A percentile compares a stretch with the other conserved stretches of the same genome.
These are phyloP conservation scores for Melikaiella ostensackeni DNA, from an alignment of 2,888 invertebrate genomes.

Conservation along the genomic window DNA sequence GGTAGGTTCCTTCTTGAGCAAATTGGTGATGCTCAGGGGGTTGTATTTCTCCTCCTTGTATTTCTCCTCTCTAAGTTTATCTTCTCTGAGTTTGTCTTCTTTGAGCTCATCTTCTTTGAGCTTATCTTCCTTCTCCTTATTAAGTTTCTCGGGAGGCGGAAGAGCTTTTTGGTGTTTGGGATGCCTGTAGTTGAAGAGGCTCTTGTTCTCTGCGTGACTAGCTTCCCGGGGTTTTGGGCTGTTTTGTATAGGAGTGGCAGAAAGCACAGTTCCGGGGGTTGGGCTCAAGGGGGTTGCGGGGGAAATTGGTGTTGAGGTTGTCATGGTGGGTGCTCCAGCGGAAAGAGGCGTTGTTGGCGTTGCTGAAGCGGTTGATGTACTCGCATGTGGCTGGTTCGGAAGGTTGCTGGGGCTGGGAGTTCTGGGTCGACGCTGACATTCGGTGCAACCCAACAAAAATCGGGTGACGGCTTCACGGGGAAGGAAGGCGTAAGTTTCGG, in stretches of 20 bases:
- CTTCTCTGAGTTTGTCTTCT: not conserved
- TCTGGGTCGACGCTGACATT: constrained; percentile 90
- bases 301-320: constrained; percentile 53
- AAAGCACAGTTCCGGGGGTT: constrained; percentile 58
- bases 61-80: constrained; percentile 4
- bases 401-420: constrained; percentile 80
- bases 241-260: constrained; percentile 59
- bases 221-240: constrained; percentile 68
- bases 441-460: constrained; percentile 95
- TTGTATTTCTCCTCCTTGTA: constrained; percentile 72
- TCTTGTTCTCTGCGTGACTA: constrained; percentile 69
- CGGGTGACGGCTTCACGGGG: constrained; percentile 97
- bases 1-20: constrained; percentile 73
- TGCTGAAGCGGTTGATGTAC: constrained; percentile 55
- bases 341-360: constrained; percentile 56
- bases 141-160: constrained; percentile 50
- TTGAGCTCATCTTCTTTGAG: not conserved
- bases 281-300: constrained; percentile 60
- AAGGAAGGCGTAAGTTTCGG: constrained; percentile 96
- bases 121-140: constrained; percentile 66
- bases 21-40: constrained; percentile 73
- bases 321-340: constrained; percentile 55
- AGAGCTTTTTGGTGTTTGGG: constrained; percentile 61
- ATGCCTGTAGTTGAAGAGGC: constrained; percentile 70
- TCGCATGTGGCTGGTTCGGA: constrained; percentile 73